Conservation (phyloP, 2,888 invertebrate species). For the Diplazon laetatorius region DNA sequence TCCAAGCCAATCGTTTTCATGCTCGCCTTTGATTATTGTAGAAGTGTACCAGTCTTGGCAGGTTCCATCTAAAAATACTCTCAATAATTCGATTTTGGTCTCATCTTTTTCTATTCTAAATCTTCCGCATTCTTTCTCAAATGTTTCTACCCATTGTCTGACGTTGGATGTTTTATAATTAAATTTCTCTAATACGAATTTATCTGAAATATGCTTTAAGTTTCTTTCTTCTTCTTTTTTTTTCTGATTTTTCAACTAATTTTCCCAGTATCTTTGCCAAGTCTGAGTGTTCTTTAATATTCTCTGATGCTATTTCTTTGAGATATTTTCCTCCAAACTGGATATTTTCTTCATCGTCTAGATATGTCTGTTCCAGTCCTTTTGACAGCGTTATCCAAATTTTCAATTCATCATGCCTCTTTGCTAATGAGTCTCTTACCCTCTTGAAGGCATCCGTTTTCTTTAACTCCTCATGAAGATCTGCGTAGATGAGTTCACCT, state of each 20-base stretch:
- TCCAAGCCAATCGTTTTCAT: conserved; percentile 66
- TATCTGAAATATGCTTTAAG: conserved; percentile 65
- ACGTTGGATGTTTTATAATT: conserved; percentile 62
- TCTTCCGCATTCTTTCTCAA: conserved; percentile 69
- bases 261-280: conserved; percentile 61
- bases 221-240: conserved; percentile 61
- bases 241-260: conserved; percentile 59
- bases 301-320: conserved; percentile 14
- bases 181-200: conserved; percentile 68
- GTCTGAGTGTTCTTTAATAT: conserved; percentile 56
- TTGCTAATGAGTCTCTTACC: conserved; percentile 62
- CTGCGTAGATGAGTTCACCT: conserved; percentile 41
- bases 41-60: conserved; percentile 67
- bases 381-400: conserved; percentile 66
- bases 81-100: conserved; percentile 66
- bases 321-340: conserved; percentile 41
- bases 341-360: conserved; percentile 65
- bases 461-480: conserved; percentile 49
- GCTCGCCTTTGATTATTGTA: conserved; percentile 62
- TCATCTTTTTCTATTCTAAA: conserved; percentile 63
- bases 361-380: conserved; percentile 59
- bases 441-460: conserved; percentile 62
- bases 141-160: conserved; percentile 66
- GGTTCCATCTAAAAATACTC: conserved; percentile 66
- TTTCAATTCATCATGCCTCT: conserved; percentile 61